Base-by-base conservation (phyloP, 1,140 invertebrate genomes). In the Drosophila parabipectinata region DNA sequence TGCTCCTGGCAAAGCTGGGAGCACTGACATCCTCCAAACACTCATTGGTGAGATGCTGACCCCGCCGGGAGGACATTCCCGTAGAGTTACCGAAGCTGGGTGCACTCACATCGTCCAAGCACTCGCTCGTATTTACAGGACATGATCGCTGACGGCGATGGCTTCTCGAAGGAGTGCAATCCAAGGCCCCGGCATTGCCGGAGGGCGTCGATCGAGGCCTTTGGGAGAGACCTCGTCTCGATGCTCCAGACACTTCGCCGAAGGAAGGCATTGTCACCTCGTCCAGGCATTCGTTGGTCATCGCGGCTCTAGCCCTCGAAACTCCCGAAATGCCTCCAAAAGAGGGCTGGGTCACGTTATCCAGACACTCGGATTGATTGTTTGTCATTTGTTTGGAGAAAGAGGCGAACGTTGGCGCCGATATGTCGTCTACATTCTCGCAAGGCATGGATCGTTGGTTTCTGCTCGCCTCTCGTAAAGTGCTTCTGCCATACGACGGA, bases 61-160 rank as follows among this genome's bases (percentile, higher is more conserved):
- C 39, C 8, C 44, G 30, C 2, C 39, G 24, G 5, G 61, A 39
- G 4, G 48, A 14, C 3, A 76, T 28, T 6, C 41, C 52, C 0
- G 2, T 51, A 39, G 44, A 83, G 34, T 37, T 37, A 1, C 12
- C 39, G n/a, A 41, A 41, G 39, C 12, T 7, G 68, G 59, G 0
- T 60, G 81, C 73, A 74, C 66, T 59, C 18, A 66, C 28, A 24
- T 79, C 50, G 1, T 66, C 52, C 14, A 77, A 26, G 10, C 45
- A 54, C 26, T 69, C 63, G 41, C 47, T 61, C 5, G 8, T 18
- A 18, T 18, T 44, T 2, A 14, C 14, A 3, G 41, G 41, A 14
- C 14, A 14, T 1, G 41, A 14, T 0, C 3, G 8, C 41, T 9
- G 41, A 3, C 41, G 41, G 1, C 41, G 15, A 44, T 12, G 41